Evolutionary conservation across 2,888 invertebrate species (phyloP).

Genomic region (Drosophila limbata): DNA sequence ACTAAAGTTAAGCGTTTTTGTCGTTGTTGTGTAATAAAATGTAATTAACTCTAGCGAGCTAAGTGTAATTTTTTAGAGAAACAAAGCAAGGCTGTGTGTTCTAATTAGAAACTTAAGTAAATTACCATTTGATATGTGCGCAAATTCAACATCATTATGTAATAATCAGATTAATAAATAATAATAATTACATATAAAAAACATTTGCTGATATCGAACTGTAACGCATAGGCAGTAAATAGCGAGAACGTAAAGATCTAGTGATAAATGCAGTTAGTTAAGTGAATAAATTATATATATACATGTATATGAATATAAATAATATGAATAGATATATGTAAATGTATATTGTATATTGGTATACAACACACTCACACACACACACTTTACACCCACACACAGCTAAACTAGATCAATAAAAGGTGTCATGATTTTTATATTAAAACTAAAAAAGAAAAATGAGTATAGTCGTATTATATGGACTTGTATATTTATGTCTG

Average conservation of each 20-base stretch:
- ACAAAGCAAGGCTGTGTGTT: constrained; percentile 85
- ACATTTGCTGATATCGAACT: constrained; percentile 60
- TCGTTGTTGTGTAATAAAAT: constrained; percentile 49
- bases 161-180: constrained; percentile 24
- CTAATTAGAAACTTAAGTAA: constrained; percentile 63
- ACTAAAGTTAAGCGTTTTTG: constrained; percentile 37
- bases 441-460: constrained; percentile 52
- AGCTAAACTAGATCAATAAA: constrained; percentile 75
- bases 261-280: constrained; percentile 75
- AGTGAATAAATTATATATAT: constrained; percentile 54
- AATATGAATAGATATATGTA: constrained; percentile 44
- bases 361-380: constrained; percentile 31
- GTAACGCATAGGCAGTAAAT: constrained; percentile 31
- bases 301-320: constrained; percentile 39
- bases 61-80: constrained; percentile 83
- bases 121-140: constrained; percentile 44
- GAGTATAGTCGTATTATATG: constrained; percentile 24
- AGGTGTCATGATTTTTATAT: constrained; percentile 79
- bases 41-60: constrained; percentile 55
- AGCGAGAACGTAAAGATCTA: constrained; percentile 80
- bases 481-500: constrained; percentile 14
- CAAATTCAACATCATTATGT: constrained; percentile 22
- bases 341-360: constrained; percentile 58
- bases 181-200: constrained; percentile 26
- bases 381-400: constrained; percentile 35